Conservation (phyloP, 2,113 vertebrate species). For the Anhinga rufa region DNA sequence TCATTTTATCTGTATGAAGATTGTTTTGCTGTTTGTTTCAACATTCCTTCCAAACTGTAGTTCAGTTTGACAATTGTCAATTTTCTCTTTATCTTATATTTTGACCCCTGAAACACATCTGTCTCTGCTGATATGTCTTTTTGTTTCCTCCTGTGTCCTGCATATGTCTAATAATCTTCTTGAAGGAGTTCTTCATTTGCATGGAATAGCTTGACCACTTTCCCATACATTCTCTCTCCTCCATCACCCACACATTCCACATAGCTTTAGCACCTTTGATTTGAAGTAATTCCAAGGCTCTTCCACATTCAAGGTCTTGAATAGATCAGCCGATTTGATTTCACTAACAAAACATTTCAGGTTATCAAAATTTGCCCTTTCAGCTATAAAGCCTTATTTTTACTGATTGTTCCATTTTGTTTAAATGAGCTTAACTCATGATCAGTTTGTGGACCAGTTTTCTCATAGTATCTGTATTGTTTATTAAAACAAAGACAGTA, state of each 20-base stretch:
- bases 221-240: background rate
- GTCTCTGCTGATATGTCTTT: background rate
- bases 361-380: background rate
- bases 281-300: background rate
- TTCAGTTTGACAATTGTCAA: background rate
- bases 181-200: background rate
- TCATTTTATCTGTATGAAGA: background rate
- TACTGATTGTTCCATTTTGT: background rate
- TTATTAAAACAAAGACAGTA: background rate
- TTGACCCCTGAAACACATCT: background rate
- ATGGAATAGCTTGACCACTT: background rate
- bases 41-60: background rate
- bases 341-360: background rate
- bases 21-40: background rate
- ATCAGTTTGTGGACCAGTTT: background rate
- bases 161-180: background rate
- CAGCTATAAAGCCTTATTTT: background rate
- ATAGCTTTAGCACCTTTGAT: background rate
- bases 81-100: background rate
- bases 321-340: background rate
- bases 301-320: background rate
- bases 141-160: background rate
- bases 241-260: background rate
- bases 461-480: background rate
- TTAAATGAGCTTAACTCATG: background rate